A percentile compares a stretch with the other conserved stretches of the same genome.
phyloP scores from a whole-genome alignment of 2,888 invertebrate species.

The Himalopsyche anomala region DNA sequence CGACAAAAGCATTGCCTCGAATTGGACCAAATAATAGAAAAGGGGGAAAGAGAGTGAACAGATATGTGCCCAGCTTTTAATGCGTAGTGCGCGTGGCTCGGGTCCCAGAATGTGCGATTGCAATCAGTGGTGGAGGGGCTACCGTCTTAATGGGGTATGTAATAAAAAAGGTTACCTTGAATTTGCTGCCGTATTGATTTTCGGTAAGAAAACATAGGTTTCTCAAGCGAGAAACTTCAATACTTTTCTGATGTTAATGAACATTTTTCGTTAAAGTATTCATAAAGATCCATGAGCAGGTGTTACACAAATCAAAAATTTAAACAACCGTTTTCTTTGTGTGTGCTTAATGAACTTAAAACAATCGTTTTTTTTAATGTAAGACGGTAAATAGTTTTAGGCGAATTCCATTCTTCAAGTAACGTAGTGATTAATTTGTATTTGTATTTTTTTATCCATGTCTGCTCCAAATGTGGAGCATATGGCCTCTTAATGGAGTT shows the following conservation, averaged over 20 bases:
- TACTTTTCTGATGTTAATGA: not conserved
- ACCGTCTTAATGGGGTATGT: constrained; percentile 30
- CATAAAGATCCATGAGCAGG: not conserved
- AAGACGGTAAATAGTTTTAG: too few species aligned
- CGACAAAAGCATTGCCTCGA: not conserved
- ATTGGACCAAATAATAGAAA: constrained; percentile 19
- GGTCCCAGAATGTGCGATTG: constrained; percentile 7
- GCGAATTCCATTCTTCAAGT: too few species aligned
- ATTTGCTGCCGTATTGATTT: constrained; percentile 31
- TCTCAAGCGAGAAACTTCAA: not conserved
- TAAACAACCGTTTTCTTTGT: not conserved
- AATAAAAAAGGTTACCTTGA: constrained; percentile 34
- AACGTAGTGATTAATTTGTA: too few species aligned
- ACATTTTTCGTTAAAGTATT: not conserved
- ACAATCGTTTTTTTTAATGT: too few species aligned
- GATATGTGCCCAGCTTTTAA: constrained; percentile 31
- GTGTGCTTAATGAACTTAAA: not conserved
- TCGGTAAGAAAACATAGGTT: not conserved
- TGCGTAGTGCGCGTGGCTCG: constrained; percentile 13
- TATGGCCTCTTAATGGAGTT: too few species aligned
- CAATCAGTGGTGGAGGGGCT: constrained; percentile 27
- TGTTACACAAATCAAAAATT: not conserved
- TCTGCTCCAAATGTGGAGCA: too few species aligned
- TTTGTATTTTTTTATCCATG: too few species aligned
- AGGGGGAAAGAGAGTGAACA: not conserved